Evolutionary conservation across 2,113 vertebrate species (phyloP).

Genomic region (Sapajus apella): DNA sequence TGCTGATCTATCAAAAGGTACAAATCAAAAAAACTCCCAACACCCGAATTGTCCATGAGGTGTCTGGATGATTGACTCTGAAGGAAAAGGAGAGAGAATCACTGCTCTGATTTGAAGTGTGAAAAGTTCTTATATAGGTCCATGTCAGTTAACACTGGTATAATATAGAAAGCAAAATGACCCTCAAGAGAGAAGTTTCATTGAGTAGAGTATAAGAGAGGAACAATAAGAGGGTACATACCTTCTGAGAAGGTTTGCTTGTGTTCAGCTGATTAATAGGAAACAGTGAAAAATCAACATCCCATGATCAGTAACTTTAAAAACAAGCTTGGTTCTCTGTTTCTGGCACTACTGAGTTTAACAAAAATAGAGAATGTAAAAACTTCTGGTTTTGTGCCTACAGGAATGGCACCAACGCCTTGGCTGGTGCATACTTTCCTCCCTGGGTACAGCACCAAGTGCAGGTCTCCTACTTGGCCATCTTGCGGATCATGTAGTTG

Average conservation of each 20-base stretch:
- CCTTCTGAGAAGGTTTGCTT: background rate
- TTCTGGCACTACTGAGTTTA: constrained; percentile 11
- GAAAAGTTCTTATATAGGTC: constrained; percentile 3
- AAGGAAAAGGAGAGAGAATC: background rate
- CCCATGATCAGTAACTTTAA: constrained; percentile 25
- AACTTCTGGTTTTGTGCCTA: constrained; percentile 28
- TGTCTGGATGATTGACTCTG: constrained; percentile 41
- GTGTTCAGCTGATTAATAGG: background rate
- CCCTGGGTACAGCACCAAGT: background rate
- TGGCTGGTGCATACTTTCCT: background rate
- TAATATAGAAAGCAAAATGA: background rate
- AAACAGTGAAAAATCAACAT: constrained; percentile 54
- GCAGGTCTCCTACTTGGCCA: constrained; percentile 81
- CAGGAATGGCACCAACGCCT: background rate
- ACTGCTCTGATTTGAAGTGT: background rate
- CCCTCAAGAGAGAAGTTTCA: background rate
- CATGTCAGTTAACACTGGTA: constrained; percentile 67
- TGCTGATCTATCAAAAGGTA: constrained; percentile 65
- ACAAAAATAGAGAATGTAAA: constrained; percentile 28
- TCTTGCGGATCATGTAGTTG: constrained; percentile 99
- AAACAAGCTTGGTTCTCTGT: background rate
- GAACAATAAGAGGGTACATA: background rate
- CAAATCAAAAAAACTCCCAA: constrained; percentile 63
- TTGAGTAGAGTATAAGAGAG: background rate
- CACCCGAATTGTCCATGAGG: constrained; percentile 31